phyloP scores from a whole-genome alignment of 2,113 vertebrate genomes.

The Rhinolophus ferrumequinum region DNA sequence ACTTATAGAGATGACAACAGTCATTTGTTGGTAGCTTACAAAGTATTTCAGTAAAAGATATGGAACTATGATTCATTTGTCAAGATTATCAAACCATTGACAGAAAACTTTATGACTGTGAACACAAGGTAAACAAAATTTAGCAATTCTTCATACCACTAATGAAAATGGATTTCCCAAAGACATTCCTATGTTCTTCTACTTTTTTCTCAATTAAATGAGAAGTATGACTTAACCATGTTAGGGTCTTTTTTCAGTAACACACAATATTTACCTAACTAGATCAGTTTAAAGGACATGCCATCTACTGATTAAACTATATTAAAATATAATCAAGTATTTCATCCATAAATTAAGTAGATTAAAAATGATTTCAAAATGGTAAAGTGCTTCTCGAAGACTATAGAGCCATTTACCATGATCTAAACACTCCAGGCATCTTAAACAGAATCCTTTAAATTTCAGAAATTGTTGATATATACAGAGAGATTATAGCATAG shows the following conservation, averaged over 20 bases:
- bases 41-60: background rate
- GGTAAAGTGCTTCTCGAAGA: background rate
- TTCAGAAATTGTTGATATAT: background rate
- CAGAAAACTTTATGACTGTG: background rate
- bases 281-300: background rate
- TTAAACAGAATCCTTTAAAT: conserved; percentile 28
- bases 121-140: background rate
- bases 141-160: background rate
- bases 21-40: background rate
- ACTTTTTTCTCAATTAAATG: background rate
- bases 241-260: background rate
- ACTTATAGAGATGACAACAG: background rate
- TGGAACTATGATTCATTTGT: background rate
- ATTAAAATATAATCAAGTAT: conserved; percentile 19
- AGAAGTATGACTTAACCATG: background rate
- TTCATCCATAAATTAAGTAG: background rate
- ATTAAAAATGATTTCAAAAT: conserved; percentile 42
- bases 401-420: conserved; percentile 18
- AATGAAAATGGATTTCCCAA: background rate
- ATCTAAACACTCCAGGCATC: background rate
- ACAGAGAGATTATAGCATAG: background rate
- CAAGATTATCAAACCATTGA: background rate
- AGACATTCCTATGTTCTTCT: background rate
- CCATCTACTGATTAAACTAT: background rate
- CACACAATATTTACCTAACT: background rate